A percentile compares a stretch with the other conserved stretches of the same genome.
phyloP scores from a whole-genome alignment of 2,888 invertebrate genomes.

The Pecten maximus region DNA sequence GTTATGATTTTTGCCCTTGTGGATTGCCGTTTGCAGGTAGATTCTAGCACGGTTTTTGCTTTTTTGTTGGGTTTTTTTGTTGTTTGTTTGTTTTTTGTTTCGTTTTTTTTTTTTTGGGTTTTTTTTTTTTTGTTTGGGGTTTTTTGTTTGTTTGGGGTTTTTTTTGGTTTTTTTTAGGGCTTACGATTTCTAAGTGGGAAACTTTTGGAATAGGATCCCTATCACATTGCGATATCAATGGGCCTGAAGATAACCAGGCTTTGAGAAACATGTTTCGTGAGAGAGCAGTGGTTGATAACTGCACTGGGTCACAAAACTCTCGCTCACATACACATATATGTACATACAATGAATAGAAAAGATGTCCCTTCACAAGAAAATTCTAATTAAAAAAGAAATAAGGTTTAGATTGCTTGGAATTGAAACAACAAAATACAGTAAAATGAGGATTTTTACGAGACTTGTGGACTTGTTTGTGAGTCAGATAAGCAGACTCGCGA shows the following conservation, averaged over 20 bases:
- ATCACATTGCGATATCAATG: neutral
- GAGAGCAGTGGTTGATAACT: neutral
- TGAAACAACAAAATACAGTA: slow-evolving; percentile 7
- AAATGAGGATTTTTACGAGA: neutral
- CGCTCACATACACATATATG: neutral
- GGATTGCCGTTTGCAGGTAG: too few relatives aligned
- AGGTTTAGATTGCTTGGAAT: neutral
- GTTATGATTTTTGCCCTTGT: too few relatives aligned
- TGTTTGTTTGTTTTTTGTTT: too few relatives aligned
- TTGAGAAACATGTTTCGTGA: neutral
- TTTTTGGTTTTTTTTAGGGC: too few relatives aligned
- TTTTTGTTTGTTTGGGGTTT: too few relatives aligned
- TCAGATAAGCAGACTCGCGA: neutral
- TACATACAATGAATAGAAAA: neutral
- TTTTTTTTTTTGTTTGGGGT: too few relatives aligned
- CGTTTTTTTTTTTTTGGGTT: too few relatives aligned
- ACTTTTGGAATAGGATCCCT: neutral
- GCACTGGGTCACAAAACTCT: neutral
- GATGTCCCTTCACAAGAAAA: neutral
- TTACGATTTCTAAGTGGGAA: too few relatives aligned
- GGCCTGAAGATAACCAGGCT: neutral
- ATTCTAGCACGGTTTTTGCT: too few relatives aligned
- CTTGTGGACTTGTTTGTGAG: neutral
- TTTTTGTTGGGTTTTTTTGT: too few relatives aligned
- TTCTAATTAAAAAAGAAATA: neutral